Evolutionary conservation across 2,113 vertebrate species (phyloP), one percentile per base, ranked within the genome.

Genomic region (Sus scrofa): DNA sequence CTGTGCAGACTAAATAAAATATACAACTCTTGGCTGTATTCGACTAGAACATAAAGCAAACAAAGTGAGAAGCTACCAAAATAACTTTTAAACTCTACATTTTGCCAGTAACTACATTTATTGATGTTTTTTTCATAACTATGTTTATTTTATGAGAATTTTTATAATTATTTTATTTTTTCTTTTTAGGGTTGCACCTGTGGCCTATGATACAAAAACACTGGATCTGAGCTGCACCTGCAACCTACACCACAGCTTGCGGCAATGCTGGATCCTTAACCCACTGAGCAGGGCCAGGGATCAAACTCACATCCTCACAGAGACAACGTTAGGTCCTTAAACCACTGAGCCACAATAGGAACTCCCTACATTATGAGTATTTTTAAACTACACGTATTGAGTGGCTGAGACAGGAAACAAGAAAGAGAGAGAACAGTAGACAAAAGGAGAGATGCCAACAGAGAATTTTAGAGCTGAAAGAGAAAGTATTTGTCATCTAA

Each of bases 51-150:
- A 86, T 44, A 90, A 85, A 27, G 60, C 67, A 94, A 87, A 74
- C 12, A 73, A 88, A 90, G 67, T 87, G 77, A 94, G 84, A 92
- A 95, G 81, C 50, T 82, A 90, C 5, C 27, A 92, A 92, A 87
- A 84, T 86, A 52, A 96, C 54, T 93, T 85, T 14, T 56, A 32
- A 88, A 89, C n/a, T 73, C 44, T 30, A 3, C 39, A 77, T 83
- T 6, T 77, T 93, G 83, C 32, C n/a, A 67, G 37, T 6, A 94
- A 71, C 67, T 82, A 9, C 34, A 91, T 34, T 24, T 96, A 91
- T 19, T 77, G 37, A 94, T 81, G 16, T 75, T 67, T 97, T 97
- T 60, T n/a, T 82, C 54, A 54, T 6, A 90, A 86, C 34, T 7
- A 84, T 22, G 8, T 90, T 71, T 73, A 79, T 34, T 81, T 89